Percentiles rank a stretch among this genome's conserved stretches.
phyloP scores from a whole-genome alignment of 2,797 vertebrate genomes.

The Poecilia wingei region DNA sequence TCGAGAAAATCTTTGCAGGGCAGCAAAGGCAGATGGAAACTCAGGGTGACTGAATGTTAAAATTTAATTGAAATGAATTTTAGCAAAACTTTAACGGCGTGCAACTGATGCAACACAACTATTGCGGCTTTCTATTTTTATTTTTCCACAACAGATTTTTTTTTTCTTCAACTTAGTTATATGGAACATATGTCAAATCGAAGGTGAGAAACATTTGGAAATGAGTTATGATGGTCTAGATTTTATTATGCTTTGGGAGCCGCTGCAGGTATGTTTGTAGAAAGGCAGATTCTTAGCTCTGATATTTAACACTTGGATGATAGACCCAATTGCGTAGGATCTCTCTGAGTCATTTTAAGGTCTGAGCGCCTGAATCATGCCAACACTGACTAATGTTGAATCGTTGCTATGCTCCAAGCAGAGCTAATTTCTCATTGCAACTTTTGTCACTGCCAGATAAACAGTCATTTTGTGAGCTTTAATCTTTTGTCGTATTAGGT shows the following conservation, averaged over 20 bases:
- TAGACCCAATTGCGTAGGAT: slow-evolving; percentile 57
- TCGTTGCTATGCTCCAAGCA: slow-evolving; percentile 43
- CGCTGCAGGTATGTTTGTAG: neutral
- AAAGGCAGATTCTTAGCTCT: slow-evolving; percentile 21
- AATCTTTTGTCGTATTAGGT: slow-evolving; percentile 24
- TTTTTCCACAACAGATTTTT: neutral
- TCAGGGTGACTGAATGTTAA: neutral
- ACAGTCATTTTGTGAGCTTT: slow-evolving; percentile 13
- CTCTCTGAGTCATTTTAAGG: slow-evolving; percentile 64
- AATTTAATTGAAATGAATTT: neutral
- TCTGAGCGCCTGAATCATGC: slow-evolving; percentile 57
- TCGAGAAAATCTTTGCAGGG: neutral
- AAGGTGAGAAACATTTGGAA: neutral
- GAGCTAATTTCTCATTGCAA: slow-evolving; percentile 47
- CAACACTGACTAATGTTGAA: slow-evolving; percentile 61
- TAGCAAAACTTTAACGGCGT: neutral
- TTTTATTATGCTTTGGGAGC: neutral
- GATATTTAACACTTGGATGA: slow-evolving; percentile 44
- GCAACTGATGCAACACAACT: neutral
- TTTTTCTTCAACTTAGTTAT: neutral
- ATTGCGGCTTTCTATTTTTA: neutral
- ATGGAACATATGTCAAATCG: neutral
- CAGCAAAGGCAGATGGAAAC: neutral
- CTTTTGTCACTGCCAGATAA: slow-evolving; percentile 37
- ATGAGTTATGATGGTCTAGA: neutral